Evolutionary conservation across 2,113 vertebrate species (phyloP), one percentile per base, ranked within the genome.

Genomic region (Nematolebias whitei): DNA sequence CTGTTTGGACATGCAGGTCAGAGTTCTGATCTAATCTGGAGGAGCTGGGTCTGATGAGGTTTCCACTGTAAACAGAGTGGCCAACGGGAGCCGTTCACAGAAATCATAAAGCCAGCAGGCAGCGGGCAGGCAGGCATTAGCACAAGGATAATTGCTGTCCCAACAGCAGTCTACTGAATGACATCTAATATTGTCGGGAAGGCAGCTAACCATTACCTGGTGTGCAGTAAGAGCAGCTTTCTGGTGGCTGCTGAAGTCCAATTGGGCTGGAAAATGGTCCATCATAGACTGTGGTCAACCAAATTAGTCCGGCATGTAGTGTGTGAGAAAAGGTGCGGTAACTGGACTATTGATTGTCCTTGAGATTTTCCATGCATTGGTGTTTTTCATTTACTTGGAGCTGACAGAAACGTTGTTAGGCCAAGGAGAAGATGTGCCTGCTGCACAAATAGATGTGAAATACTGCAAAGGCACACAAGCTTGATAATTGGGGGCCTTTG

Each of bases 131-230:
- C 52, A 50, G 73, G 77, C 84, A 87, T 92, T 90, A 90, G 84
- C 82, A 78, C 70, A 62, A 66, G 81, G 85, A 87, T 91, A 91
- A 91, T 91, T 87, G 82, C 83, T 72, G 74, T 82, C 77, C 86
- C 84, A 69, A 60, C 47, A 15, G 71, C 79, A 70, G 70, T 78
- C 75, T 69, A 38, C 75, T 78, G 81, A 90, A 83, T 89, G 89
- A 88, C 85, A 84, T 74, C 80, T 85, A 83, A 86, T 89, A 87
- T 83, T 79, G 82, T 61, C 49, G 29, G 64, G 74, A 85, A 70
- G 63, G 67, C 57, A 68, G 73, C 72, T 72, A 71, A 80, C 84
- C 76, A 84, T 88, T 87, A 90, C 76, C 79, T 84, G 76, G 58
- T 57, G 78, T n/a, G 14, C 68, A 78, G 82, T 67, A 79, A 79